Base-by-base conservation (phyloP, 2,113 vertebrate species). In the Delphinapterus leucas region DNA sequence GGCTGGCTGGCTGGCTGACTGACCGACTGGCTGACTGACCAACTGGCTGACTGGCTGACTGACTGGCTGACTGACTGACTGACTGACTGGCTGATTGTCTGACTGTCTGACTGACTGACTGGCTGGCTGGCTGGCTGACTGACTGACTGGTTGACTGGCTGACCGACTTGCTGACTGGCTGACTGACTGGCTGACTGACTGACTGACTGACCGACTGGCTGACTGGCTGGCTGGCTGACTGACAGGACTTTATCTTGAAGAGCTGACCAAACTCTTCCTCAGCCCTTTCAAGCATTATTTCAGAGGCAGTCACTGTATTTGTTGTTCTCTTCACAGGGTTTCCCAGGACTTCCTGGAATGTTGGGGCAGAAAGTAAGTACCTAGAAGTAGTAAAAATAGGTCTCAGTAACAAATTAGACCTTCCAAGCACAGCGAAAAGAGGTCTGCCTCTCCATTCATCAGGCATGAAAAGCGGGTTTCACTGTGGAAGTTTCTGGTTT, bases 261-360 rank as follows among this genome's bases (percentile, higher is more conserved):
- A 55, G 20, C 71, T 12, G 6, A 49, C 47, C 10, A 58, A 74
- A 21, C 33, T 74, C 44, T 14, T 67, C 70, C 80, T 5, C 0
- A 79, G 47, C 77, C 76, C 68, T 89, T 18, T 3, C 55, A 53
- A 53, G 71, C 6, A 17, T 55, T 8, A 44, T 38, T 76, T 67
- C 26, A 1, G 6, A 67, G 93, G 15, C 85, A 63, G n/a, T 97
- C 23, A 97, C 85, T 3, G 0, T 85, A 73, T 97, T 91, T 96
- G 8, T 98, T 33, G 94, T 94, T 98, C 95, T 97, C 61, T 98
- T 98, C 95, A 28, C 97, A 99, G 99, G 99, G 99, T 81, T 98
- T 98, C 88, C 99, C 99, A 97, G 99, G 99, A 79, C 99, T 99
- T 96, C 99, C 99, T 95, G 99, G 99, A 98, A 99, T 99, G 99